Percentiles rank a stretch among this genome's conserved stretches.
Conservation (phyloP, 2,113 vertebrate species). For the human region GRCh38 chr6:1116001-1116500, state of each 20-base stretch:
- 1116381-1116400: not conserved
- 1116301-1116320: not conserved
- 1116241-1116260: not conserved
- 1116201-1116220: not conserved
- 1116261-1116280: not conserved
- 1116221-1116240: not conserved
- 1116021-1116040: not conserved
- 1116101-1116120: not conserved
- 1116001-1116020: not conserved
- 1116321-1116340: not conserved
- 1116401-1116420: not conserved
- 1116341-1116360: not conserved
- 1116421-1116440: accelerated
- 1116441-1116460: not conserved
- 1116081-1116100: not conserved
- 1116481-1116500: not conserved
- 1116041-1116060: not conserved
- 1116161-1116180: not conserved
- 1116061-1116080: not conserved
- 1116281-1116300: not conserved
- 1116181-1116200: not conserved
- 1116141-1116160: not conserved
- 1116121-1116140: not conserved
- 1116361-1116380: not conserved
- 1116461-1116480: too few relatives aligned